Percentiles rank a stretch among this genome's conserved stretches.
Conservation (phyloP, 2,797 vertebrate species). For the Xerus rutilus region DNA sequence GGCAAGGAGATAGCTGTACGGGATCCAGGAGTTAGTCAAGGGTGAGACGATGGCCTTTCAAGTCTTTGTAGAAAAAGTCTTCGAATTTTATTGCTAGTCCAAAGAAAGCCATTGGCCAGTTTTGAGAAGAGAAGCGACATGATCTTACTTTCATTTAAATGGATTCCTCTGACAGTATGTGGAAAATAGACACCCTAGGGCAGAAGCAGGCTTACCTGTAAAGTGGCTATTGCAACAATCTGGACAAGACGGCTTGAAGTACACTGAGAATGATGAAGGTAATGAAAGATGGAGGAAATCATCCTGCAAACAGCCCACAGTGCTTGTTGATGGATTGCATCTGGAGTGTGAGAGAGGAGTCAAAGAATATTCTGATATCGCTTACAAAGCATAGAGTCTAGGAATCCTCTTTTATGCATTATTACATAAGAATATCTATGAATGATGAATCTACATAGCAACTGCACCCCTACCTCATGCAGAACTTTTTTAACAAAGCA, state of each 20-base stretch:
- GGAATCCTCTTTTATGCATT: not conserved
- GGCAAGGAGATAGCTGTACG: not conserved
- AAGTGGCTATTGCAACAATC: not conserved
- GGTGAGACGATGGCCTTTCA: not conserved
- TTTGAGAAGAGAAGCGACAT: slow-evolving; percentile 24
- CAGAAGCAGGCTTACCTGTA: not conserved
- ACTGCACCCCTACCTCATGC: not conserved
- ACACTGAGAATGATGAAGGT: not conserved
- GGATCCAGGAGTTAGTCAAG: not conserved
- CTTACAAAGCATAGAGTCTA: not conserved
- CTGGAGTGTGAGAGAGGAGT: not conserved
- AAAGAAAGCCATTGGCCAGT: not conserved
- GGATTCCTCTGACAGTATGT: not conserved
- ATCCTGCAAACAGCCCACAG: not conserved
- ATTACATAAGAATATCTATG: not conserved
- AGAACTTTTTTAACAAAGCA: slow-evolving; percentile 8
- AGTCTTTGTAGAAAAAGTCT: not conserved
- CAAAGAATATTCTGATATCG: not conserved
- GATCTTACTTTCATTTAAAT: slow-evolving; percentile 10
- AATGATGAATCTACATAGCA: not conserved
- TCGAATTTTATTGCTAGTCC: not conserved
- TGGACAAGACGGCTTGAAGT: not conserved
- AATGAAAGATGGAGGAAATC: not conserved
- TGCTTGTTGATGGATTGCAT: not conserved
- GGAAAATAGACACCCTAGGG: not conserved